phyloP scores from a whole-genome alignment of 1,140 invertebrate genomes.

The Brachystomella parvula region DNA sequence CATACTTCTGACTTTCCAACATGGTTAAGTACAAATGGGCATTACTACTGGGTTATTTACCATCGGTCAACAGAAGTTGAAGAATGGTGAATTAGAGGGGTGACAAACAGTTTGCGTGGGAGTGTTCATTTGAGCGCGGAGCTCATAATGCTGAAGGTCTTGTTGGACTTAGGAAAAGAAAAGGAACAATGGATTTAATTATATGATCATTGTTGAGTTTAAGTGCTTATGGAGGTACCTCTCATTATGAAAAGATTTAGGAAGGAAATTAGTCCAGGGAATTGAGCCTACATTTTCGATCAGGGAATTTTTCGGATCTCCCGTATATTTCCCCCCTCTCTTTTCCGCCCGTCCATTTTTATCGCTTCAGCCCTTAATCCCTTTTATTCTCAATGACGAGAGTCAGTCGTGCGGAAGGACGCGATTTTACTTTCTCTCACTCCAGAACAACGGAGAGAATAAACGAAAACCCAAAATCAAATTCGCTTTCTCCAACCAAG shows the following conservation, averaged over 20 bases:
- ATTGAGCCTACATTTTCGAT: constrained; percentile 1
- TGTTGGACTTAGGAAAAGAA: background rate
- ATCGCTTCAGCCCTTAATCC: constrained; percentile 11
- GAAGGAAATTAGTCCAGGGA: constrained; percentile 4
- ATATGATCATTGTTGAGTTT: background rate
- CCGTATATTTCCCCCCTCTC: constrained; percentile 5
- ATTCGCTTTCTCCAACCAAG: no score
- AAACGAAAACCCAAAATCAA: no score
- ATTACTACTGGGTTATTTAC: no score
- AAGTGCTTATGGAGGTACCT: constrained; percentile 6
- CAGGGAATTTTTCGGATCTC: background rate
- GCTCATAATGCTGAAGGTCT: background rate
- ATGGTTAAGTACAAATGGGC: no score
- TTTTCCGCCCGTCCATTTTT: constrained; percentile 2
- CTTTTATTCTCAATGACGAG: constrained; percentile 1
- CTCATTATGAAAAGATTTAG: constrained; percentile 3
- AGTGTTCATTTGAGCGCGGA: background rate
- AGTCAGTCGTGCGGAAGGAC: background rate
- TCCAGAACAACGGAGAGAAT: background rate
- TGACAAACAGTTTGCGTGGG: background rate
- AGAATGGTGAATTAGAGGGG: no score
- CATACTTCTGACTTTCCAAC: no score
- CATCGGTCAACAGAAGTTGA: no score
- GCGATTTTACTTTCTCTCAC: background rate
- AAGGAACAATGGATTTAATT: background rate